Evolutionary conservation across 2,797 vertebrate genomes (phyloP), one percentile per base, ranked within the genome.

Genomic region (Mycteria americana): DNA sequence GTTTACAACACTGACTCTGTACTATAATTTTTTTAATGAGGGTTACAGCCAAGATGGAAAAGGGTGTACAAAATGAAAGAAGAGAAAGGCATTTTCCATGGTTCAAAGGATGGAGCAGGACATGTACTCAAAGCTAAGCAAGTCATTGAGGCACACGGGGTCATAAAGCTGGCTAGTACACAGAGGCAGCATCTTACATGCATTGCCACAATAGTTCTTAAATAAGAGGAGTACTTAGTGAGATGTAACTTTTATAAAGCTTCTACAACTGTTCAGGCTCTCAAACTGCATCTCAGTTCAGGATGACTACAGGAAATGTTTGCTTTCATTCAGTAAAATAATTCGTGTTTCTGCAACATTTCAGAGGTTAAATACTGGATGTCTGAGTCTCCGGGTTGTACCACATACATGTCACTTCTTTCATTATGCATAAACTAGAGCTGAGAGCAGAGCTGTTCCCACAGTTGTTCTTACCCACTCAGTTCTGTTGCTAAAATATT

Each of bases 401-500:
- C 96, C 96, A 97, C 92, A 25, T 93, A 89, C 87, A 7, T 97
- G 96, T 96, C 96, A 96, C 96, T 96, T 96, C 92, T 92, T 96
- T 96, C 95, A 95, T 97, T 97, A 95, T 97, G 96, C 96, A 97
- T 97, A 97, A 96, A 95, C 96, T 96, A 86, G 54, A 9, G 3
- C 94, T 68, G 82, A 97, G 95, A 92, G 91, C 19, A 83, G 96
- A 95, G 92, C 96, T 96, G 96, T 92, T 97, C 96, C 96, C 96
- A 96, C 96, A 97, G 96, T 97, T 96, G 95, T 54, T 97, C 96
- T 97, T 97, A 97, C 96, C 96, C 96, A 97, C 96, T 97, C 96
- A 97, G 96, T 97, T 97, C 92, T 97, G 96, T 97, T 97, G 95
- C 96, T 96, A 97, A 97, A 97, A 97, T 97, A 97, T 96, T 97